Evolutionary conservation across 2,797 vertebrate species (phyloP).

Genomic region (Typhlichthys subterraneus): DNA sequence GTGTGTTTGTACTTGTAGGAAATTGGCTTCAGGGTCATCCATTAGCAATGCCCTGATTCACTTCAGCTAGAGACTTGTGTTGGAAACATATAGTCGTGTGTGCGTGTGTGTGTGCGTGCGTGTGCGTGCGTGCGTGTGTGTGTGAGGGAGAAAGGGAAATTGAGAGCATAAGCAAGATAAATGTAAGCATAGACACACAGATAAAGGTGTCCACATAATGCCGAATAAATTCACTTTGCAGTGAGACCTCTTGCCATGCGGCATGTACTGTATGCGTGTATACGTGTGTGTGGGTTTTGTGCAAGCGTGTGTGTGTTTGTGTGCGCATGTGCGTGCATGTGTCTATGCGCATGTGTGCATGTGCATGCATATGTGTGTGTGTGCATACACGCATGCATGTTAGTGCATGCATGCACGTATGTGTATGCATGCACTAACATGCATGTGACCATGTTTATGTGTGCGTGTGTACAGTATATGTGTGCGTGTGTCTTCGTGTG

Average conservation of each 20-base stretch:
- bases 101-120: background rate
- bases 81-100: slow-evolving; percentile 6
- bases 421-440: background rate
- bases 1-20: background rate
- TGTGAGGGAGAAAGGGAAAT: background rate
- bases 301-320: background rate
- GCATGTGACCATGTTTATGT: background rate
- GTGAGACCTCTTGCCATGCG: slow-evolving; percentile 18
- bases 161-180: background rate
- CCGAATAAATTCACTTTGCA: slow-evolving; percentile 26
- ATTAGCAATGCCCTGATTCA: slow-evolving; percentile 15
- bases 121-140: background rate
- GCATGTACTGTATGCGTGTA: background rate
- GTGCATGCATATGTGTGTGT: too few species aligned
- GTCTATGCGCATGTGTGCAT: background rate
- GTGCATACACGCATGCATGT: too few species aligned
- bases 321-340: background rate
- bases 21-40: slow-evolving; percentile 8
- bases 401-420: background rate
- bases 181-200: slow-evolving; percentile 8
- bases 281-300: background rate
- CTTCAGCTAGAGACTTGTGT: slow-evolving; percentile 9
- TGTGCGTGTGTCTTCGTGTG: too few species aligned
- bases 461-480: background rate
- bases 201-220: background rate